phyloP scores from a whole-genome alignment of 2,113 vertebrate species.

The Podiceps cristatus region DNA sequence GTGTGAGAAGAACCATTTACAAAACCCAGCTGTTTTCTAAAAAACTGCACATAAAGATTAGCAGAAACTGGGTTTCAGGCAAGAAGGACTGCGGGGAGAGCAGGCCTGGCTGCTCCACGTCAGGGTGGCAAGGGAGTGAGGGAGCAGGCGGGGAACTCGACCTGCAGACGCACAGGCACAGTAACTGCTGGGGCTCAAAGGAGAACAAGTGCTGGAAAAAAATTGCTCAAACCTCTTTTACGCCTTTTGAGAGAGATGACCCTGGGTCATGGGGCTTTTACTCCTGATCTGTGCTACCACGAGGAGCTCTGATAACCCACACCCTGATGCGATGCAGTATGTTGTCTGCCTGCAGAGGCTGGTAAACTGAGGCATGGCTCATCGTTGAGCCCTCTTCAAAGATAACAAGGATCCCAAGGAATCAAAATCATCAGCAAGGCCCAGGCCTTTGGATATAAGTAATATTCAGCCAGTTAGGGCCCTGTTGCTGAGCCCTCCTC shows the following conservation, averaged over 20 bases:
- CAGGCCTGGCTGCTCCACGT: background rate
- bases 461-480: too few species aligned
- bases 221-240: background rate
- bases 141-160: background rate
- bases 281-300: background rate
- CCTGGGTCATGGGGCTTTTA: background rate
- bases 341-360: background rate
- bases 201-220: background rate
- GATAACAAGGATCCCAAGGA: background rate
- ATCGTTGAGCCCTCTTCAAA: background rate
- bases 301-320: background rate
- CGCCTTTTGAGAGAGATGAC: background rate
- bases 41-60: background rate
- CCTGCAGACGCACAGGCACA: rapidly evolving
- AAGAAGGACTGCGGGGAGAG: background rate
- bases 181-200: background rate
- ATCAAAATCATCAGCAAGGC: background rate
- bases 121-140: background rate
- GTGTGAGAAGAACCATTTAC: rapidly evolving
- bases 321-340: rapidly evolving
- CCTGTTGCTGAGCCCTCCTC: background rate
- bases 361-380: background rate
- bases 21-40: background rate
- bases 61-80: background rate
- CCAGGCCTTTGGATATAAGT: background rate